Percentiles rank a stretch among this genome's conserved stretches.
phyloP scores from a whole-genome alignment of 2,113 vertebrate genomes.

The Entomyzon cyanotis region DNA sequence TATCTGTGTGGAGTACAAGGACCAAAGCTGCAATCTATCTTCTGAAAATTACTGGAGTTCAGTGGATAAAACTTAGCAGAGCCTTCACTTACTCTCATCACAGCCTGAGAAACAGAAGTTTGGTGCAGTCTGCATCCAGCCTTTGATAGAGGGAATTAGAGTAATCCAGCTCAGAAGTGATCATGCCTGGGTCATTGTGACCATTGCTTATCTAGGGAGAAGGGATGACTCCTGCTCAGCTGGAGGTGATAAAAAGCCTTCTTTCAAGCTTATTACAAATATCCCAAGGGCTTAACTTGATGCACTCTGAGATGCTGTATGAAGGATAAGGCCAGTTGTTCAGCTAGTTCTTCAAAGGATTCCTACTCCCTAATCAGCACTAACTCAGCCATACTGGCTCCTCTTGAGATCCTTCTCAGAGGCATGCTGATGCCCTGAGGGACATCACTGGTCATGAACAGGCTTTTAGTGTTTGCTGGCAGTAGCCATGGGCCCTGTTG shows the following conservation, averaged over 20 bases:
- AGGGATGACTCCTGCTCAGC: neutral
- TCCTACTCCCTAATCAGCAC: slow-evolving; percentile 19
- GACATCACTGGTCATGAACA: neutral
- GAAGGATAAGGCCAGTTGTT: slow-evolving; percentile 30
- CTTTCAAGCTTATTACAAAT: neutral
- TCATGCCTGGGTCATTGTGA: neutral
- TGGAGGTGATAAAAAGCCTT: slow-evolving; percentile 36
- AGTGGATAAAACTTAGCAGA: neutral
- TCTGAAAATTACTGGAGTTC: neutral
- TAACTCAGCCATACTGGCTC: slow-evolving; percentile 3
- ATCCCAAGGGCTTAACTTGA: neutral
- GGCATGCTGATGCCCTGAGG: neutral
- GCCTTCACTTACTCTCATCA: neutral
- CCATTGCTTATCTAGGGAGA: slow-evolving; percentile 29
- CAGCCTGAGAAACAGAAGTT: neutral
- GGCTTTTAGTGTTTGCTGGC: neutral
- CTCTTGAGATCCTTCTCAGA: neutral
- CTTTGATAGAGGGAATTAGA: neutral
- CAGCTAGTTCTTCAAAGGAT: slow-evolving; percentile 1
- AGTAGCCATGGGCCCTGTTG: neutral
- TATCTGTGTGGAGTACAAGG: neutral
- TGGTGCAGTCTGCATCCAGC: neutral
- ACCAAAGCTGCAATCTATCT: neutral
- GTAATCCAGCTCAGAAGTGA: neutral
- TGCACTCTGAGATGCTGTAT: neutral